Base-by-base conservation (phyloP, 2,888 invertebrate species). In the Stegana nigrithorax region DNA sequence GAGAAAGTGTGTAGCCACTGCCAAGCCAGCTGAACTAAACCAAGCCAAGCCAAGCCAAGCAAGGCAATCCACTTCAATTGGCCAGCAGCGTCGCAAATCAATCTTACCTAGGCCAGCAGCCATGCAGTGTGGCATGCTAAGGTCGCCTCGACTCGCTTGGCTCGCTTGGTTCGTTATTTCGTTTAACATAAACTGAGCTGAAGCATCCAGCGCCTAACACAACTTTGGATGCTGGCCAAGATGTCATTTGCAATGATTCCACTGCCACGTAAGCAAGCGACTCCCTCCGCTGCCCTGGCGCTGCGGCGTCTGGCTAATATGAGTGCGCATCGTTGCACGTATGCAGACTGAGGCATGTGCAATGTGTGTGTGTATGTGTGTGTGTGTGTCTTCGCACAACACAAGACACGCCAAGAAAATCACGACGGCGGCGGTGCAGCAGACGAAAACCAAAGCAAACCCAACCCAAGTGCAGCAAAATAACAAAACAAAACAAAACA, bases 181-280 rank as follows among this genome's bases (percentile, higher is more conserved):
- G 19, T 21, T 21, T 56, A 57, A 59, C 55, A 66, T 62, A 59
- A 59, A 32, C 27, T 29, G 12, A 39, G 32, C 36, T 6, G 27
- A 4, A 36, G 26, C 21, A 57, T 26, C 12, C 23, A n/a, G n/a
- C 14, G 44, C 42, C 10, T 27, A 66, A 65, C 73, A 73, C 68
- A 69, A 66, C 67, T 68, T 78, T 84, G 84, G 84, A 82, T 73
- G 71, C 63, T 71, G 72, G 81, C 84, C 84, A 84, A 83, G 75
- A 81, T 80, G 80, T 79, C 83, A 82, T 80, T 83, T 78, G 74
- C 75, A 71, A 69, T 59, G 65, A 64, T 64, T 61, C 67, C 66
- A 14, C 57, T 32, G 39, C 51, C n/a, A 17, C 55, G 17, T 17
- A 19, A 8, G 17, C 44, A 10, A 14, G 19, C 44, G 17, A 44